A percentile compares a stretch with the other conserved stretches of the same genome.
These are phyloP conservation scores for Lepas anatifera DNA, from an alignment of 2,888 invertebrate genomes.

Conservation along the genomic window DNA sequence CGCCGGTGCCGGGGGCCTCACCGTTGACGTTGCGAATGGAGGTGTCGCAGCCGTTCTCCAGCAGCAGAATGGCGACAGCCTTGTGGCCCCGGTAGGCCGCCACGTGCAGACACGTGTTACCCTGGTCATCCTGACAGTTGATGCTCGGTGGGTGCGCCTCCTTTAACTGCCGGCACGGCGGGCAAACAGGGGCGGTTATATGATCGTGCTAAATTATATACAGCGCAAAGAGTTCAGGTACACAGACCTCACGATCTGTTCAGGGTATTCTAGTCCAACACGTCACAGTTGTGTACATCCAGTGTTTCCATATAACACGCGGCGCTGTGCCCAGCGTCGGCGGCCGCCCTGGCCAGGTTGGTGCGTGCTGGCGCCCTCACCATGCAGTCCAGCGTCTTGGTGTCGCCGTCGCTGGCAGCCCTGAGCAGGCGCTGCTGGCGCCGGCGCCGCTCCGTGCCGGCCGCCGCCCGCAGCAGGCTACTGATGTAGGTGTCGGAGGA, in stretches of 20 bases:
- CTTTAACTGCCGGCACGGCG: slow-evolving; percentile 39
- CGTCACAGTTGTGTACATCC: too few species aligned
- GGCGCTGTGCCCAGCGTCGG: too few species aligned
- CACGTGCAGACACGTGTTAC: slow-evolving; percentile 53
- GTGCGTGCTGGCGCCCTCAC: slow-evolving; percentile 38
- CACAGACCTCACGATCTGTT: too few species aligned
- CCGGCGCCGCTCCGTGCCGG: slow-evolving; percentile 43
- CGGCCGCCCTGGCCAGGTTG: too few species aligned
- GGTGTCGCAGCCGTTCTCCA: slow-evolving; percentile 53
- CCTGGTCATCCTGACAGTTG: slow-evolving; percentile 49
- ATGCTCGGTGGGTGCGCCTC: slow-evolving; percentile 46
- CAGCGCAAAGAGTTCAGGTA: too few species aligned
- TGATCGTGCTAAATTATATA: too few species aligned
- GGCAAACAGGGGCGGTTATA: not conserved
- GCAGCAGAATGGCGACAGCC: slow-evolving; percentile 46
- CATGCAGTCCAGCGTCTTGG: slow-evolving; percentile 44
- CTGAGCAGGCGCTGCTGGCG: slow-evolving; percentile 44
- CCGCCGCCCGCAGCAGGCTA: slow-evolving; percentile 47
- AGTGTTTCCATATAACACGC: too few species aligned
- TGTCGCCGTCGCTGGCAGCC: slow-evolving; percentile 47
- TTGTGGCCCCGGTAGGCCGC: slow-evolving; percentile 52
- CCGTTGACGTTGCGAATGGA: slow-evolving; percentile 48
- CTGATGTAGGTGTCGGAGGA: slow-evolving; percentile 22
- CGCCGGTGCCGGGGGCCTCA: too few species aligned
- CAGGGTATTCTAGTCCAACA: too few species aligned